Evolutionary conservation across 2,888 invertebrate species (phyloP).

Genomic region (Doris montereyensis): DNA sequence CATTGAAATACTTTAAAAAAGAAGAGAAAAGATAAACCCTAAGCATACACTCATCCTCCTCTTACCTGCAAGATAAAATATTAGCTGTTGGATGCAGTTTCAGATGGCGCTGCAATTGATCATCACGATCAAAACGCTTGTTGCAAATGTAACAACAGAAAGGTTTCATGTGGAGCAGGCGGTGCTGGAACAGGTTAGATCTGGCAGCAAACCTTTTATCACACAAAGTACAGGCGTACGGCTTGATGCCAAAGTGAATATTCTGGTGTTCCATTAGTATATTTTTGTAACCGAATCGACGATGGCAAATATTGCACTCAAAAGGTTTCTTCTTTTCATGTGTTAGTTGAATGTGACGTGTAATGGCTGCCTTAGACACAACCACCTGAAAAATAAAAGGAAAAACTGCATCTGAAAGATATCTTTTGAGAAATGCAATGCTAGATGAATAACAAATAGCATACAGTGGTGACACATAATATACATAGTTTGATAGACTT

Average conservation of each 20-base stretch:
- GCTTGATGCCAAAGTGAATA: slow-evolving; percentile 65
- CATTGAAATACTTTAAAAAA: background rate
- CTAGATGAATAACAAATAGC: no score
- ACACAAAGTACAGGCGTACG: slow-evolving; percentile 64
- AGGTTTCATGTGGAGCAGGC: slow-evolving; percentile 61
- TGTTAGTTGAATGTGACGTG: slow-evolving; percentile 59
- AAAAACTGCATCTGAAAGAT: no score
- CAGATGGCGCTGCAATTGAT: slow-evolving; percentile 64
- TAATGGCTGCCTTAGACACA: slow-evolving; percentile 63
- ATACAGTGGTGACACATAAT: no score
- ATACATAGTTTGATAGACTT: no score
- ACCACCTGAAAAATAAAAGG: no score
- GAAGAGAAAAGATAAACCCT: background rate
- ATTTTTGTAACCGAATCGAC: slow-evolving; percentile 66
- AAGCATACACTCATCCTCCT: background rate
- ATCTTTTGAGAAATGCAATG: no score
- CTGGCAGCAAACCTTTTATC: slow-evolving; percentile 65
- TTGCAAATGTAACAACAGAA: slow-evolving; percentile 59
- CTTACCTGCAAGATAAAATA: slow-evolving; percentile 54
- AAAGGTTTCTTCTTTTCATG: slow-evolving; percentile 56
- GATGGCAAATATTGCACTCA: slow-evolving; percentile 54
- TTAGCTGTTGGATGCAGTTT: slow-evolving; percentile 59
- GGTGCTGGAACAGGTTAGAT: slow-evolving; percentile 64
- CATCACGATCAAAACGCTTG: slow-evolving; percentile 62
- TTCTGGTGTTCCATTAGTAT: slow-evolving; percentile 67